A percentile compares a stretch with the other conserved stretches of the same genome.
Conservation (phyloP, 2,113 vertebrate genomes). For the Clupea harengus region DNA sequence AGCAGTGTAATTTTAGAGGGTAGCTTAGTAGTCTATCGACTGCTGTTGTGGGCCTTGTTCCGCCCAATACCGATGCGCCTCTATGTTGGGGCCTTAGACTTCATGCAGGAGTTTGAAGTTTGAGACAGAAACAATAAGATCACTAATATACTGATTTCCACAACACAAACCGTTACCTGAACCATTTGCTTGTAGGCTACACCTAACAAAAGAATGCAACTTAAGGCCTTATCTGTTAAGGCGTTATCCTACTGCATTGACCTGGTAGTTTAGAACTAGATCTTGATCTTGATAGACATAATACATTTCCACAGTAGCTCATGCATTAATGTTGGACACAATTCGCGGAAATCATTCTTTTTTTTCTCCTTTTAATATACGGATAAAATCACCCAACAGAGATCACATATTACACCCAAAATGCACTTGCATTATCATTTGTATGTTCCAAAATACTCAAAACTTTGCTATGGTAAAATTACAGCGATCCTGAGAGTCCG, state of each 20-base stretch:
- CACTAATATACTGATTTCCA: background rate
- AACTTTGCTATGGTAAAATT: background rate
- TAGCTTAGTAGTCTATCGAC: too few relatives aligned
- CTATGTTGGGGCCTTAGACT: background rate
- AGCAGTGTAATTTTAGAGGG: too few relatives aligned
- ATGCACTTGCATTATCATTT: background rate
- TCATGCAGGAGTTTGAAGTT: background rate
- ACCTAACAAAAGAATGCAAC: background rate
- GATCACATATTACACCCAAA: background rate
- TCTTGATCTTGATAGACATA: background rate
- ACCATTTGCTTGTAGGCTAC: background rate
- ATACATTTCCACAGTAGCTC: background rate
- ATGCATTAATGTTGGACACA: constrained; percentile 14
- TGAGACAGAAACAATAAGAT: background rate
- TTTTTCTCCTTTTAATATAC: background rate
- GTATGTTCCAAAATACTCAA: background rate
- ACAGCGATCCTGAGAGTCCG: constrained; percentile 30
- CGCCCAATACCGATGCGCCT: too few relatives aligned
- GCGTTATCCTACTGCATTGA: background rate
- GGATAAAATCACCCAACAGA: background rate
- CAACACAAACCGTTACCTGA: background rate
- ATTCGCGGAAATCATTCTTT: background rate
- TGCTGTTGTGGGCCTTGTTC: background rate
- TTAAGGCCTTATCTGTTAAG: background rate
- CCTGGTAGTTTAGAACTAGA: background rate